phyloP scores from a whole-genome alignment of 2,797 vertebrate species.

The Arvicola amphibius region DNA sequence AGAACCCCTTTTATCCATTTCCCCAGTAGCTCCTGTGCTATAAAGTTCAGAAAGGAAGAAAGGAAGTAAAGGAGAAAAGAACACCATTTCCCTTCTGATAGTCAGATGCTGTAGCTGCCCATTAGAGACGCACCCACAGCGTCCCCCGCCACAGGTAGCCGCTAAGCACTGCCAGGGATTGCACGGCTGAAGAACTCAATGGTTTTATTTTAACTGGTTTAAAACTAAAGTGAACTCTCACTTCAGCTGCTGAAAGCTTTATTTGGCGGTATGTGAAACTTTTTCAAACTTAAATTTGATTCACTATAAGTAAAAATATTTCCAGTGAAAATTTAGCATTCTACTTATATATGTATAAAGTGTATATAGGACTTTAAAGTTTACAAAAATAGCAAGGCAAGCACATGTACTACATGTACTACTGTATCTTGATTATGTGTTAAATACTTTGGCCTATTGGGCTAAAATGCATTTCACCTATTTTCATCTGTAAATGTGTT shows the following conservation, averaged over 20 bases:
- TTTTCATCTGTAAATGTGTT: conserved; percentile 43
- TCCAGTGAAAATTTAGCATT: conserved; percentile 45
- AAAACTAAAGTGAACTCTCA: conserved; percentile 15
- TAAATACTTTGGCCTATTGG: neutral
- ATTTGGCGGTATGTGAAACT: neutral
- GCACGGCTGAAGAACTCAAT: neutral
- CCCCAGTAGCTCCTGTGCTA: neutral
- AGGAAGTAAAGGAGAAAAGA: neutral
- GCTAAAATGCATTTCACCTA: neutral
- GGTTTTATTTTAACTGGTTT: conserved; percentile 36
- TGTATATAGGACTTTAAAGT: conserved; percentile 19
- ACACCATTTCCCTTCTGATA: neutral
- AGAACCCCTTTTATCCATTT: neutral
- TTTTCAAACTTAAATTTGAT: conserved; percentile 48
- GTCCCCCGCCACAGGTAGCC: neutral
- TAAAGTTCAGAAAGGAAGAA: neutral
- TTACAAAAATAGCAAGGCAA: neutral
- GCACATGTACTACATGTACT: conserved; percentile 12
- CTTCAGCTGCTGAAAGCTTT: conserved; percentile 29
- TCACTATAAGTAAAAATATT: conserved; percentile 53
- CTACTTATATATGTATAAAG: conserved; percentile 40
- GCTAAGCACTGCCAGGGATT: neutral
- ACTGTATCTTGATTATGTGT: neutral
- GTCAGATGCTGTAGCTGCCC: neutral
- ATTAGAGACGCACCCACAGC: neutral